Conservation (phyloP, 2,113 vertebrate genomes). For the Chaetodon trifascialis region DNA sequence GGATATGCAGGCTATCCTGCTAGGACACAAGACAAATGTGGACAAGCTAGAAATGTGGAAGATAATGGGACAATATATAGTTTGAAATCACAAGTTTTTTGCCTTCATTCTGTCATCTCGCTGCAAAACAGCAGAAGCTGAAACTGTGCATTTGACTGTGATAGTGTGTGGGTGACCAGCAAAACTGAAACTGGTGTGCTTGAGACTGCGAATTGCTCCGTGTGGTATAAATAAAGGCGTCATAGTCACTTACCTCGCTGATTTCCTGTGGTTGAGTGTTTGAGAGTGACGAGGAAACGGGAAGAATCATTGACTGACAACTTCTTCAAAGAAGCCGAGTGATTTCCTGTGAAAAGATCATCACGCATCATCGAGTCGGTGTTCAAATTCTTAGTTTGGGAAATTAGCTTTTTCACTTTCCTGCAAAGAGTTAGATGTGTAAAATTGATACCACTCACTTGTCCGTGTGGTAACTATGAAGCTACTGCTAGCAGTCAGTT, state of each 20-base stretch:
- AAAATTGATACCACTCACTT: neutral
- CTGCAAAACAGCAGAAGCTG: conserved; percentile 29
- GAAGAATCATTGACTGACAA: neutral
- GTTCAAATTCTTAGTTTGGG: neutral
- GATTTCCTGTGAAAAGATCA: neutral
- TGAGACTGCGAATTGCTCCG: conserved; percentile 22
- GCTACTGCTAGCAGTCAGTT: neutral
- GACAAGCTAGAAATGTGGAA: conserved; percentile 49
- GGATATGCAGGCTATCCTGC: conserved; percentile 56
- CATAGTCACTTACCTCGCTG: neutral
- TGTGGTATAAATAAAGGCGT: conserved; percentile 57
- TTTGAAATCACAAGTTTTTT: conserved; percentile 43
- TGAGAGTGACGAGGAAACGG: too few species aligned
- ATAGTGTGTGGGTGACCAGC: conserved; percentile 7
- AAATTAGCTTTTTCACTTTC: neutral
- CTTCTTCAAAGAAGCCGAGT: neutral
- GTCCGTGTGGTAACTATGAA: too few species aligned
- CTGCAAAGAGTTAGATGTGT: neutral
- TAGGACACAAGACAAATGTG: conserved; percentile 63
- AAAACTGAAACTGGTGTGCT: conserved; percentile 44
- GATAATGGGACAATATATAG: conserved; percentile 65
- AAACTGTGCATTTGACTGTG: conserved; percentile 27
- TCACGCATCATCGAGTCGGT: too few species aligned
- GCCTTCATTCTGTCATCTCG: neutral
- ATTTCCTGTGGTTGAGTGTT: conserved; percentile 39